Conservation (phyloP, 2,113 vertebrate species). For the Osmerus mordax region DNA sequence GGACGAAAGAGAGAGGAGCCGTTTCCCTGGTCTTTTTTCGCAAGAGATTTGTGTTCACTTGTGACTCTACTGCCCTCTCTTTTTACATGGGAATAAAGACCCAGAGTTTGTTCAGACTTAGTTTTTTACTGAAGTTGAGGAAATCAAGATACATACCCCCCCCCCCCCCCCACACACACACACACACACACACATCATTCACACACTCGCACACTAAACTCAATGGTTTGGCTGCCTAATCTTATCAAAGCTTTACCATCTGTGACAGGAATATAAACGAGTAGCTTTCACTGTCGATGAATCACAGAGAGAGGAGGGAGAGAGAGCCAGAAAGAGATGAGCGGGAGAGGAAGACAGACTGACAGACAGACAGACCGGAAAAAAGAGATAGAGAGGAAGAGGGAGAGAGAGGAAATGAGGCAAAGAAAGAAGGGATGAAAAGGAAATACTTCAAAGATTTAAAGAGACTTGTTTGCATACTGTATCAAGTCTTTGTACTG, state of each 20-base stretch:
- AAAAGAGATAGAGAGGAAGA: constrained; percentile 1
- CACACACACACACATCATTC: not conserved
- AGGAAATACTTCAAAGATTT: constrained; percentile 29
- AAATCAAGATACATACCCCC: no score
- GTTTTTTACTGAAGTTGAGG: no score
- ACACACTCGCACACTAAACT: constrained; percentile 9
- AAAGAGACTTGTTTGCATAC: constrained; percentile 31
- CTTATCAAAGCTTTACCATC: constrained; percentile 2
- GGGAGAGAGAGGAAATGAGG: not conserved
- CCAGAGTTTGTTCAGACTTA: no score
- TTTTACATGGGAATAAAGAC: no score
- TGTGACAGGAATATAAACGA: not conserved
- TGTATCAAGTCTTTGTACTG: constrained; percentile 25
- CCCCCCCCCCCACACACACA: not conserved
- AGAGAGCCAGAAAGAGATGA: constrained; percentile 7
- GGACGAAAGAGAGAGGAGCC: no score
- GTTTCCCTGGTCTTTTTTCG: no score
- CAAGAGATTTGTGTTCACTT: no score
- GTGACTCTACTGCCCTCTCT: no score
- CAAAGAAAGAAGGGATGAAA: constrained; percentile 10
- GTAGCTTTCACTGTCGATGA: not conserved
- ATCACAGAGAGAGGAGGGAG: not conserved
- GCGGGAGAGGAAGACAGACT: not conserved
- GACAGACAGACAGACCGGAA: not conserved
- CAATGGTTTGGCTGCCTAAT: constrained; percentile 12